phyloP scores from a whole-genome alignment of 2,113 vertebrate genomes.

The Mus pahari region DNA sequence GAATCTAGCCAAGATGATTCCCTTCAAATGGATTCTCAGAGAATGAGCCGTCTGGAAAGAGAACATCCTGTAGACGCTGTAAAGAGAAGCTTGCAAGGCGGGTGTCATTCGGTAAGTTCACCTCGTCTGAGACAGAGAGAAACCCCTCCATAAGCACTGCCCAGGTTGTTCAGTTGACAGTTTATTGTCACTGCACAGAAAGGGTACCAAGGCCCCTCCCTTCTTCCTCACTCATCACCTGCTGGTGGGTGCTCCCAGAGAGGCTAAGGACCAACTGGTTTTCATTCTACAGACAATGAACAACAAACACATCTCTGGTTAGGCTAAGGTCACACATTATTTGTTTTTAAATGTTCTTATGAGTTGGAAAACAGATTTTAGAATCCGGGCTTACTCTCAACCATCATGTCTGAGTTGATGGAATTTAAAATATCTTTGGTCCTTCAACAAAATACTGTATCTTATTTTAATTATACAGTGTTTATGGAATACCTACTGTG shows the following conservation, averaged over 20 bases:
- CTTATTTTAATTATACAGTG: background rate
- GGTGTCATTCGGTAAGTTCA: background rate
- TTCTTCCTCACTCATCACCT: background rate
- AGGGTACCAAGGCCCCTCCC: background rate
- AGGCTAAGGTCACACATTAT: background rate
- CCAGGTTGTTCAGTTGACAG: background rate
- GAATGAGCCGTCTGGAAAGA: background rate
- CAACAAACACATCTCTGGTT: background rate
- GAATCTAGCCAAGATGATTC: background rate
- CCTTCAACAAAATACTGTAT: background rate
- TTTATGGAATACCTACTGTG: background rate
- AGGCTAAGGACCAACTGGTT: background rate
- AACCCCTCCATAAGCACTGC: background rate
- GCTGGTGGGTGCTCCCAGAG: background rate
- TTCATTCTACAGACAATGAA: background rate
- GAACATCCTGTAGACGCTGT: fast-evolving
- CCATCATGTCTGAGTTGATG: background rate
- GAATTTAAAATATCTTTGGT: background rate
- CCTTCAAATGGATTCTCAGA: background rate
- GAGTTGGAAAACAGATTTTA: background rate
- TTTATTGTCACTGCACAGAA: background rate
- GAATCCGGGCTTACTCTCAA: background rate
- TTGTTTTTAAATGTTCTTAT: background rate
- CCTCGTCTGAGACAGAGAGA: background rate
- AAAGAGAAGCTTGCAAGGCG: background rate